Percentiles rank a stretch among this genome's conserved stretches.
Conservation (phyloP, 2,888 invertebrate genomes). For the Cantharis rufa region DNA sequence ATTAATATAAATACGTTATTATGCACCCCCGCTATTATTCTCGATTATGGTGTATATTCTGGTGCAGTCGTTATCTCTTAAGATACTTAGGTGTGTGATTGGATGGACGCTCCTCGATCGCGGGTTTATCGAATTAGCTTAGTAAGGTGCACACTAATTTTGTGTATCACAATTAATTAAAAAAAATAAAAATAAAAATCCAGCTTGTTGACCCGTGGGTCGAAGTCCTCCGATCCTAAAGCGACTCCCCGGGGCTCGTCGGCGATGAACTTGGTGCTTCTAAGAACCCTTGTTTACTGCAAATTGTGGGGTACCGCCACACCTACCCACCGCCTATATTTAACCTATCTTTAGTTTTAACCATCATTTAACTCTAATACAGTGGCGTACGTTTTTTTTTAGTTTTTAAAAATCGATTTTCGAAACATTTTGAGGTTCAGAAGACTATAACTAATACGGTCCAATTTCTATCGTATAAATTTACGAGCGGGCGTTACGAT, state of each 20-base stretch:
- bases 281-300: conserved; percentile 43
- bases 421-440: neutral
- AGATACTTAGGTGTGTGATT: conserved; percentile 30
- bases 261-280: conserved; percentile 36
- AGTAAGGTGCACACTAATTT: neutral
- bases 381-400: conserved; percentile 31
- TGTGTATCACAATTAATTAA: neutral
- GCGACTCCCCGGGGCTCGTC: conserved; percentile 34
- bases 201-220: conserved; percentile 19
- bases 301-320: conserved; percentile 43
- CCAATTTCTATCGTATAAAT: conserved; percentile 35
- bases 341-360: conserved; percentile 35
- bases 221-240: conserved; percentile 23
- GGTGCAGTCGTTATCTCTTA: conserved; percentile 34
- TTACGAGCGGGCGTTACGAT: conserved; percentile 49
- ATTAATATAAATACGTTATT: conserved; percentile 47
- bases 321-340: conserved; percentile 40
- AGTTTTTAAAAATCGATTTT: neutral
- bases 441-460: conserved; percentile 3
- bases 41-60: conserved; percentile 46
- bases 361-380: conserved; percentile 31
- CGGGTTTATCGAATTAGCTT: neutral
- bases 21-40: conserved; percentile 39
- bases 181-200: conserved; percentile 13
- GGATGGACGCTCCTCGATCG: conserved; percentile 23